Base-by-base conservation (phyloP, 2,888 invertebrate genomes). In the Lithophane semibrunnea region DNA sequence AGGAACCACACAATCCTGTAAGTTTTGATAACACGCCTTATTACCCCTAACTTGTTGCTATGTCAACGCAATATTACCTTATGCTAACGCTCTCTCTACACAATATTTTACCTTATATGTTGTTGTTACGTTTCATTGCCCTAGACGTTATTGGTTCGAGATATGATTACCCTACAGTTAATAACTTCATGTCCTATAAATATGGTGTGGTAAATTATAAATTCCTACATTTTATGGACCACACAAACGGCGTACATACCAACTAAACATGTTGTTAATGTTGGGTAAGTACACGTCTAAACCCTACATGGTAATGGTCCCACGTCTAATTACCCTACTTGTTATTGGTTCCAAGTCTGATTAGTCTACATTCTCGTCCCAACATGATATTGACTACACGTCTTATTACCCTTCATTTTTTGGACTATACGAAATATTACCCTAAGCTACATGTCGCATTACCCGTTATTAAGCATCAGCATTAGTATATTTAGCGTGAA, bases 1-100 rank as follows among this genome's bases (percentile, higher is more conserved):
- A 93, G 73, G 96, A 96, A 69, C 96, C 96, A 0, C 95, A 96
- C 63, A 96, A 95, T 61, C 96, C 96, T 69, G 96, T 96, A 67
- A 75, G 10, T 79, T 61, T 49, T 18, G 10, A 42, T 5, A n/a
- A 7, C 16, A 54, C 21, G 29, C 3, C 29, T 4, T 58, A 24
- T 24, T 58, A 58, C n/a, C 56, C 58, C 58, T n/a, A n/a, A 4
- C 56, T 58, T 13, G 58, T 58, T 24, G n/a, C 24, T 58, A 24
- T 8, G 13, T 58, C 13, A 58, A 58, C 24, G 24, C 7, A 24
- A 58, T 58, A 58, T 24, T 58, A 8, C 3, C 37, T 37, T 37
- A 37, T 13, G 37, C 21, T 21, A 37, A 37, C 37, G 37, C 37
- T 37, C 37, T 37, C 5, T 37, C 4, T n/a, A n/a, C n/a, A n/a